Evolutionary conservation across 1,140 invertebrate species (phyloP).

Genomic region (Zelostemma sp.): DNA sequence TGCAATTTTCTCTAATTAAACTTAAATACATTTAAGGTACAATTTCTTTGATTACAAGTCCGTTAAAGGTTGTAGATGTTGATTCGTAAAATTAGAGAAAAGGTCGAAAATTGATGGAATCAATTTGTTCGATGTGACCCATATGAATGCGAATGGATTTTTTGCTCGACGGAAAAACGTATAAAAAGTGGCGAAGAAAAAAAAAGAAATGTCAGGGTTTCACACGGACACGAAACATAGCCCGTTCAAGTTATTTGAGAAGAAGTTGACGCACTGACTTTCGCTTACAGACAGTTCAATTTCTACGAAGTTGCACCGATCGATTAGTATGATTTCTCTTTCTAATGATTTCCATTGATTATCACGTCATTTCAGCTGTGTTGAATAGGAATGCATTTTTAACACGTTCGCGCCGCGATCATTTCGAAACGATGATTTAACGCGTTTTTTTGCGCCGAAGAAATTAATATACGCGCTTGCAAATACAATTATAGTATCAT

Average conservation of each 20-base stretch:
- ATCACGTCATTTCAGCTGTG: neutral
- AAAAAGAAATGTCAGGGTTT: slow-evolving; percentile 2
- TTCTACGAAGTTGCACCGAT: neutral
- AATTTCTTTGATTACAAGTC: too few species aligned
- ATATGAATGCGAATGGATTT: neutral
- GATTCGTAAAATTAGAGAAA: too few species aligned
- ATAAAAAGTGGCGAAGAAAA: neutral
- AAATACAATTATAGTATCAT: too few species aligned
- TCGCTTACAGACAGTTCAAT: slow-evolving; percentile 14
- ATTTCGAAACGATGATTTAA: neutral
- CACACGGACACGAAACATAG: slow-evolving; percentile 3
- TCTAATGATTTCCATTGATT: slow-evolving; percentile 6
- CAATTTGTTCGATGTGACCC: too few species aligned
- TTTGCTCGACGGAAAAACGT: neutral
- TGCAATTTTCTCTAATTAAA: too few species aligned
- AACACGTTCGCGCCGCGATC: neutral
- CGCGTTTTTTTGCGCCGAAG: neutral
- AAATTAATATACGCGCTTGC: too few species aligned
- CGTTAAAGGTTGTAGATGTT: too few species aligned
- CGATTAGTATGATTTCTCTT: slow-evolving; percentile 8
- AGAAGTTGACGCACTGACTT: slow-evolving; percentile 17
- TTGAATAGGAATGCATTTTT: neutral
- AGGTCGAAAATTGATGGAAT: too few species aligned
- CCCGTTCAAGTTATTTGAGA: slow-evolving; percentile 11
- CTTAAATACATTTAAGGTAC: too few species aligned